Conservation (phyloP, 2,797 vertebrate species). For the Muraenolepis orangiensis region DNA sequence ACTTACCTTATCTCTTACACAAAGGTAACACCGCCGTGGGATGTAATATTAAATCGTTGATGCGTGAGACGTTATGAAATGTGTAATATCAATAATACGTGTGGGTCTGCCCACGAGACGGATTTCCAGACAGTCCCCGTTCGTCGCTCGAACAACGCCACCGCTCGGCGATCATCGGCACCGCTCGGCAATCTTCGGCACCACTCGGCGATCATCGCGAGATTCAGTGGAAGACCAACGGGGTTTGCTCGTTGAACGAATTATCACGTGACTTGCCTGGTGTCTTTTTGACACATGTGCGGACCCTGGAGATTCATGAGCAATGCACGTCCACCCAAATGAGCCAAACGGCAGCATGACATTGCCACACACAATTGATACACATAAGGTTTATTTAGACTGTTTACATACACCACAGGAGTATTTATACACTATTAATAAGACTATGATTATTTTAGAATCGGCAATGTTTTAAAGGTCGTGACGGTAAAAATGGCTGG, state of each 20-base stretch:
- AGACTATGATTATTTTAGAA: background rate
- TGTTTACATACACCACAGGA: background rate
- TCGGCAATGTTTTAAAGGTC: constrained; percentile 1
- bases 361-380: background rate
- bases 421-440: background rate
- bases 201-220: constrained; percentile 56
- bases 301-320: background rate
- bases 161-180: constrained; percentile 15
- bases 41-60: constrained; percentile 22
- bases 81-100: constrained; percentile 40
- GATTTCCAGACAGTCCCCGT: constrained; percentile 66
- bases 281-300: too few relatives aligned
- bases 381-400: background rate
- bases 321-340: background rate
- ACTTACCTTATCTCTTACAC: constrained; percentile 63
- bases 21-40: constrained; percentile 28
- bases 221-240: constrained; percentile 23
- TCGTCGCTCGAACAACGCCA: constrained; percentile 75
- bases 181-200: background rate
- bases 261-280: background rate
- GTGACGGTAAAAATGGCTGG: background rate
- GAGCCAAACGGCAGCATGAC: background rate
- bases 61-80: constrained; percentile 26
- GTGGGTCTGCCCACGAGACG: constrained; percentile 65
- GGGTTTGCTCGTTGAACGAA: constrained; percentile 10